Evolutionary conservation across 2,888 invertebrate species (phyloP).

Genomic region (Sesia apiformis): DNA sequence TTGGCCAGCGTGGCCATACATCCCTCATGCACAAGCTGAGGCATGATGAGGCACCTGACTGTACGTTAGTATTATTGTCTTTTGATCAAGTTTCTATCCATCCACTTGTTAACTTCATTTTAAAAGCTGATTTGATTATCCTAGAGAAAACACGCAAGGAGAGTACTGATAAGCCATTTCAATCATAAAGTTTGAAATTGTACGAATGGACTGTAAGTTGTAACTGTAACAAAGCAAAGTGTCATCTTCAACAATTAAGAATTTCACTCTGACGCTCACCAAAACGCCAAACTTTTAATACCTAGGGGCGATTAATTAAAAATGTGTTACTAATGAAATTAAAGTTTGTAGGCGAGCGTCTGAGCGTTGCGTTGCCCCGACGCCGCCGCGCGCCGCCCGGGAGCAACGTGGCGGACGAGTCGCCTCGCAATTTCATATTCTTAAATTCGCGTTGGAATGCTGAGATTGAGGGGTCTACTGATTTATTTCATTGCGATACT

Average conservation of each 20-base stretch:
- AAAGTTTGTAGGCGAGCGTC: slow-evolving; percentile 18
- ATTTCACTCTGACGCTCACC: slow-evolving; percentile 16
- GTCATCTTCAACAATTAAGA: slow-evolving; percentile 27
- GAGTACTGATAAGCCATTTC: too few relatives aligned
- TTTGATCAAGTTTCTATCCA: too few relatives aligned
- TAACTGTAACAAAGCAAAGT: slow-evolving; percentile 12
- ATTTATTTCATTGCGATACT: slow-evolving; percentile 25
- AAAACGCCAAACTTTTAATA: slow-evolving; percentile 38
- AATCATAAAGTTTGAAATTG: too few relatives aligned
- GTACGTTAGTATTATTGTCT: too few relatives aligned
- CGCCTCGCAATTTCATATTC: slow-evolving; percentile 34
- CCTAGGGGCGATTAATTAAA: slow-evolving; percentile 41
- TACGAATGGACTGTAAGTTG: too few relatives aligned
- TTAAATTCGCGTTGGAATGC: slow-evolving; percentile 24
- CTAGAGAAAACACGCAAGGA: too few relatives aligned
- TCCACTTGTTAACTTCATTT: too few relatives aligned
- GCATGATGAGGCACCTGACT: too few relatives aligned
- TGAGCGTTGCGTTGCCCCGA: neutral
- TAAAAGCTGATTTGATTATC: too few relatives aligned
- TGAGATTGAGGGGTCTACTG: slow-evolving; percentile 22
- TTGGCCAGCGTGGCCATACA: too few relatives aligned
- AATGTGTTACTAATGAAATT: slow-evolving; percentile 41
- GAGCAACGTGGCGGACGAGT: slow-evolving; percentile 9
- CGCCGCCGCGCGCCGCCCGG: neutral
- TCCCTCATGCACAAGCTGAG: too few relatives aligned